These are phyloP conservation scores for Leptinotarsa texana DNA, from an alignment of 1,140 invertebrate genomes.

Conservation along the genomic window DNA sequence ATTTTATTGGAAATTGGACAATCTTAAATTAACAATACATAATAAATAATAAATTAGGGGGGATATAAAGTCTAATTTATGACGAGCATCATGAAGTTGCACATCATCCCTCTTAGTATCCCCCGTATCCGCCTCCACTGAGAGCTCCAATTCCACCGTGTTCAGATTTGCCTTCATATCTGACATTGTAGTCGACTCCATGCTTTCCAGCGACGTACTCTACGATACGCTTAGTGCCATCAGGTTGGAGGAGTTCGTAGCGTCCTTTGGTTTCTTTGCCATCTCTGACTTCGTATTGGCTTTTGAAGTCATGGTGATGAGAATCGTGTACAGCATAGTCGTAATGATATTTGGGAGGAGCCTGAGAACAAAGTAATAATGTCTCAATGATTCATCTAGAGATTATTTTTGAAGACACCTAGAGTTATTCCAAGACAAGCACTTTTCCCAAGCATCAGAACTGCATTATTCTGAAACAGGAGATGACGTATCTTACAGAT, in stretches of 20 bases:
- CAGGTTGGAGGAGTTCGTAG: conserved; percentile 56
- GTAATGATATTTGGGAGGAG: conserved; percentile 45
- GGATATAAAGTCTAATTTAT: no score
- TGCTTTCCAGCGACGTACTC: conserved; percentile 58
- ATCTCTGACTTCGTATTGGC: conserved; percentile 45
- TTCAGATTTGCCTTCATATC: conserved; percentile 55
- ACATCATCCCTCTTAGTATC: no score
- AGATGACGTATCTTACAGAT: no score
- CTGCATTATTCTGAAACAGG: no score
- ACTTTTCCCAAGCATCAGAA: no score
- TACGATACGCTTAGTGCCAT: conserved; percentile 55
- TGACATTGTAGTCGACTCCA: conserved; percentile 71
- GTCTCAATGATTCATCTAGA: no score
- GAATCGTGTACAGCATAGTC: conserved; percentile 44
- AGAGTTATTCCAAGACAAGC: no score
- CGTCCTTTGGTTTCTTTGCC: conserved; percentile 55
- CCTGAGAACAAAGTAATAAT: conserved; percentile 25
- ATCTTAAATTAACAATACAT: no score
- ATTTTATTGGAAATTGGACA: conserved; percentile 42
- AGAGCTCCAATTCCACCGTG: conserved; percentile 39
- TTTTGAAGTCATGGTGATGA: conserved; percentile 45
- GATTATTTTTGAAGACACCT: no score
- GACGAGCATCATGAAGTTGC: no score
- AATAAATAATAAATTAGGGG: no score
- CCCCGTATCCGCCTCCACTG: conserved; percentile 18